A percentile compares a stretch with the other conserved stretches of the same genome.
Evolutionary conservation across 2,797 vertebrate genomes (phyloP).

Genomic region (Columba guinea): DNA sequence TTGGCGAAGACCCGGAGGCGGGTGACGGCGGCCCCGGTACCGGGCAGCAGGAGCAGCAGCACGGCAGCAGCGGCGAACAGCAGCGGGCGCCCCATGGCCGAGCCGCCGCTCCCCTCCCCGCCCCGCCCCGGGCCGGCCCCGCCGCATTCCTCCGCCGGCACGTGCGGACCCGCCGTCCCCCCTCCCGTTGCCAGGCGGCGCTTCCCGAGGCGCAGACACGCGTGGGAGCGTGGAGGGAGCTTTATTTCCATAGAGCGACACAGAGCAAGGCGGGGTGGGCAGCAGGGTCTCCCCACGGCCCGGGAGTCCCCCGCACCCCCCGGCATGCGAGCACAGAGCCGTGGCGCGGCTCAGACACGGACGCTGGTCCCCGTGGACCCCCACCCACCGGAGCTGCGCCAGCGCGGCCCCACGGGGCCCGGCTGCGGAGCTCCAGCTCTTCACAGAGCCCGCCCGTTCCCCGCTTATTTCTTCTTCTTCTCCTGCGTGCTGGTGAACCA

Average conservation of each 20-base stretch:
- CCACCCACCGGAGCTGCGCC: neutral
- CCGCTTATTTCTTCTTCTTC: constrained; percentile 91
- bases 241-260: constrained; percentile 38
- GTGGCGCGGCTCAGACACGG: neutral
- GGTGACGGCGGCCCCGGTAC: neutral
- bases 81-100: neutral
- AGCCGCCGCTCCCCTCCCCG: neutral
- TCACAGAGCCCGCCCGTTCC: neutral
- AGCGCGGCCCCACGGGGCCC: neutral
- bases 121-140: constrained; percentile 26
- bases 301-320: neutral
- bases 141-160: constrained; percentile 37
- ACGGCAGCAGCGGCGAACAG: neutral
- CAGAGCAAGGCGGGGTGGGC: neutral
- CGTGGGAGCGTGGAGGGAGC: neutral
- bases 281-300: neutral
- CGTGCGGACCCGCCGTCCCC: neutral
- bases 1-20: constrained; percentile 36
- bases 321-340: neutral
- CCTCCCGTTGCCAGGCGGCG: neutral
- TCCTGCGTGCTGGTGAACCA: constrained; percentile 97
- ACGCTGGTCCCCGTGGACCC: neutral
- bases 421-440: neutral
- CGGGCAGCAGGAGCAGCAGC: neutral
- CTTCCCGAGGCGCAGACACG: constrained; percentile 23